Evolutionary conservation across 2,113 vertebrate genomes (phyloP), one percentile per base, ranked within the genome.

Genomic region (Motacilla tschutschensis): DNA sequence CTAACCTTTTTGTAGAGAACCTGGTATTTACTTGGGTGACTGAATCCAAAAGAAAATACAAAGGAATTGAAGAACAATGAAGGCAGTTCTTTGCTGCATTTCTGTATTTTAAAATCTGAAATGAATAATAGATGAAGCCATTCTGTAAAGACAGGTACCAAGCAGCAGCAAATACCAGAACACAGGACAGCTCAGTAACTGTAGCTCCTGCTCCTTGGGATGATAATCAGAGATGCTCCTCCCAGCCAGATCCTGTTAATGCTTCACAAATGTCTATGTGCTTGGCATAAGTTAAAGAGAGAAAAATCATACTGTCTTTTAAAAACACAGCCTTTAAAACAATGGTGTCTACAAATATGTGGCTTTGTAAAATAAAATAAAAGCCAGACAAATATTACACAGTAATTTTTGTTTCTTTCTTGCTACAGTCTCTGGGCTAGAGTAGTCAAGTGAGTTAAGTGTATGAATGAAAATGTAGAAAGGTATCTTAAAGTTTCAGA

Each of bases 291-390:
- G 14, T 17, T 58, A 46, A 62, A 72, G n/a, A 51, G 36, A 35
- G 22, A 50, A 22, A 80, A 63, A 40, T 83, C 6, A 10, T 71
- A 22, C n/a, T 2, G 0, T 53, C 53, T 64, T 78, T 29, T 85
- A 26, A 74, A 71, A 78, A 69, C 38, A 75, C 17, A 75, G 11
- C 7, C 14, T 17, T 7, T 47, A 43, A 86, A 81, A 21, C 31
- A 70, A 33, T 53, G 22, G 25, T 28, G 0, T 9, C 18, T 48
- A 60, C 29, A 78, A 83, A 67, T 10, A 43, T 20, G 16, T 16
- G n/a, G 21, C 66, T 91, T 87, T 74, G 11, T 51, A 40, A 77
- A 91, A 77, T 50, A 44, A 89, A 83, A 73, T 57, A 83, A 89
- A 89, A 77, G 18, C 21, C 25, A 66, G 33, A 47, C 5, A 36